Base-by-base conservation (phyloP, 2,113 vertebrate genomes). In the Rhipidura dahli region DNA sequence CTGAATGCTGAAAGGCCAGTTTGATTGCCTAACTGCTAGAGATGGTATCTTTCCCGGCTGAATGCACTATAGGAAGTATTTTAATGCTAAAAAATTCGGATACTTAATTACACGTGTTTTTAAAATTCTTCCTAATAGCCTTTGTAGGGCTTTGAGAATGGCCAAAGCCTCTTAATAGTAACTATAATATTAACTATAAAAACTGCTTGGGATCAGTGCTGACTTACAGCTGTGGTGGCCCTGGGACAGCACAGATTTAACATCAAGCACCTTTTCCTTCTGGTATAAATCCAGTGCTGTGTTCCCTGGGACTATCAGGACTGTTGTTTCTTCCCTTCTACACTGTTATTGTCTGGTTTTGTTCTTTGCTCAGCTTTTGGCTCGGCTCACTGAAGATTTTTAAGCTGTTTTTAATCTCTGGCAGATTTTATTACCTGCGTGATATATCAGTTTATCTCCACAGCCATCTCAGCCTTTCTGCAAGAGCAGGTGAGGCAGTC, bases 381-480 rank as follows among this genome's bases (percentile, higher is more conserved):
- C 91, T 90, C 54, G 16, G 56, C 54, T 81, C 66, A 19, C 22
- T 68, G 87, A 54, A 47, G 82, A 23, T 60, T 84, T 91, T 75
- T n/a, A 64, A 91, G 66, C 61, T 84, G 51, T 30, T 93, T 90
- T 89, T 93, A 59, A 68, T 93, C 81, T 82, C 77, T 64, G 70
- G 59, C 65, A 72, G 94, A 26, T 91, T 93, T 96, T 93, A 82
- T 93, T 93, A 75, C 27, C 39, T 17, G 75, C 11, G 1, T 80
- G 82, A 65, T 86, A 20, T 13, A 83, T 76, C 91, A 27, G 39
- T 90, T 93, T 87, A 90, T 92, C 94, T 92, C 44, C 86, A 83
- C 69, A 94, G 47, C 89, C 81, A 91, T 97, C 77, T 94, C 87
- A 78, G 27, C 76, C 51, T 73, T 81, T 89, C 78, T 60, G 47